A percentile compares a stretch with the other conserved stretches of the same genome.
phyloP scores from a whole-genome alignment of 2,888 invertebrate genomes.

The Coelinius sp. region DNA sequence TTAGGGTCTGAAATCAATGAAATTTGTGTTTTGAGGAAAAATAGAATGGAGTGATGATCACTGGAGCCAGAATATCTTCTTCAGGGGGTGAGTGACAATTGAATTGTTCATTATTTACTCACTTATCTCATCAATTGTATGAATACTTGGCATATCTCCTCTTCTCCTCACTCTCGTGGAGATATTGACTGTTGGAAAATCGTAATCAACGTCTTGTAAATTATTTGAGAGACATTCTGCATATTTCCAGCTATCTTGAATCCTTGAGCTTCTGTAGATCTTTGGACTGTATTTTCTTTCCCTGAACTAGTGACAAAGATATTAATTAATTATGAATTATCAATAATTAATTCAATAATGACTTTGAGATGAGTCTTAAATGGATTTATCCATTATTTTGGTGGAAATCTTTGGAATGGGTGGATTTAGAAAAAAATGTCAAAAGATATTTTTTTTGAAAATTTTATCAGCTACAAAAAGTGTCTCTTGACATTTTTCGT shows the following conservation, averaged over 20 bases:
- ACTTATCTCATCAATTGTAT: slow-evolving; percentile 76
- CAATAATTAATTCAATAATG: background rate
- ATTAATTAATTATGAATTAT: background rate
- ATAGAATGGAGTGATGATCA: background rate
- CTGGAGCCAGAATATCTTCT: background rate
- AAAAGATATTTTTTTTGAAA: too few species aligned
- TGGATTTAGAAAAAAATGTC: background rate
- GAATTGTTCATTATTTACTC: slow-evolving; percentile 47
- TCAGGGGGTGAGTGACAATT: background rate
- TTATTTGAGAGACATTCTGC: slow-evolving; percentile 61
- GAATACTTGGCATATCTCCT: slow-evolving; percentile 78
- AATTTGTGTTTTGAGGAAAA: too few species aligned
- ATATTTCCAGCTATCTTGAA: slow-evolving; percentile 59
- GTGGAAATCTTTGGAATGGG: background rate
- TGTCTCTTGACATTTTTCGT: too few species aligned
- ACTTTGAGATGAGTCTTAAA: too few species aligned
- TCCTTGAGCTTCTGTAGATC: slow-evolving; percentile 59
- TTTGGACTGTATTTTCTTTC: slow-evolving; percentile 61
- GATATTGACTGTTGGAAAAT: slow-evolving; percentile 27
- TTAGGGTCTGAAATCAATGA: background rate
- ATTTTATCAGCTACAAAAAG: too few species aligned
- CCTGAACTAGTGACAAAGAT: slow-evolving; percentile 54
- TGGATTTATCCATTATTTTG: background rate
- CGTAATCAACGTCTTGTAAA: slow-evolving; percentile 49
- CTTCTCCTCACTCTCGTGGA: slow-evolving; percentile 70